Evolutionary conservation across 2,888 invertebrate species (phyloP).

Genomic region (Saturnia pavonia): DNA sequence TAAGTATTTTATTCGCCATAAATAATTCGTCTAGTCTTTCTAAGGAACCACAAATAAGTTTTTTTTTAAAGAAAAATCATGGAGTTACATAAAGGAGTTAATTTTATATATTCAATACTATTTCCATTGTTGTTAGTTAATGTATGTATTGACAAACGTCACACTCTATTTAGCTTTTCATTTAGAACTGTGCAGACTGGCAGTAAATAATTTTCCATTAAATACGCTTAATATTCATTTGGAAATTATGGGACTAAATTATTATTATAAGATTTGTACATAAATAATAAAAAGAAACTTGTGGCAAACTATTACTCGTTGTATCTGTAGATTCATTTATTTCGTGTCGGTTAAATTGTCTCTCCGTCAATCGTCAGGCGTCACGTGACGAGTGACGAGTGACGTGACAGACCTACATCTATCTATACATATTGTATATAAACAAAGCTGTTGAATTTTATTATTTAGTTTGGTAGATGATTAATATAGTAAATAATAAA

Average conservation of each 20-base stretch:
- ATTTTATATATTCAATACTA: conserved; percentile 10
- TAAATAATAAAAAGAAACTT: conserved; percentile 67
- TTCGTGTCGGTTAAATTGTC: conserved; percentile 49
- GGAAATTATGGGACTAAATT: conserved; percentile 80
- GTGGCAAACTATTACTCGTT: conserved; percentile 80
- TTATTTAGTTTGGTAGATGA: conserved; percentile 81
- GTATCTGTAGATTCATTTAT: conserved; percentile 67
- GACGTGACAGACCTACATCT: conserved; percentile 55
- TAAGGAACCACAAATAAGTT: not conserved
- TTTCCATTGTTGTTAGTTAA: conserved; percentile 2
- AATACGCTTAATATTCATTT: conserved; percentile 61
- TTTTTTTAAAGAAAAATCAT: not conserved
- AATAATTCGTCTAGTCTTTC: not conserved
- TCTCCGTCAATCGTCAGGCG: not conserved
- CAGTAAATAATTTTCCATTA: conserved; percentile 30
- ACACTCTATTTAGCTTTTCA: conserved; percentile 23
- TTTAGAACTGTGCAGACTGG: conserved; percentile 12
- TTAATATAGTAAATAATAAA: conserved; percentile 77
- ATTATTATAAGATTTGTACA: conserved; percentile 76
- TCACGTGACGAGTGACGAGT: conserved; percentile 6
- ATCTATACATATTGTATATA: conserved; percentile 80
- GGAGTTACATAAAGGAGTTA: not conserved
- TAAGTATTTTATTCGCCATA: not conserved
- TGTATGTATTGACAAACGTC: conserved; percentile 17
- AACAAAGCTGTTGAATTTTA: conserved; percentile 79